phyloP scores from a whole-genome alignment of 2,113 vertebrate genomes.

The Poecile atricapillus region DNA sequence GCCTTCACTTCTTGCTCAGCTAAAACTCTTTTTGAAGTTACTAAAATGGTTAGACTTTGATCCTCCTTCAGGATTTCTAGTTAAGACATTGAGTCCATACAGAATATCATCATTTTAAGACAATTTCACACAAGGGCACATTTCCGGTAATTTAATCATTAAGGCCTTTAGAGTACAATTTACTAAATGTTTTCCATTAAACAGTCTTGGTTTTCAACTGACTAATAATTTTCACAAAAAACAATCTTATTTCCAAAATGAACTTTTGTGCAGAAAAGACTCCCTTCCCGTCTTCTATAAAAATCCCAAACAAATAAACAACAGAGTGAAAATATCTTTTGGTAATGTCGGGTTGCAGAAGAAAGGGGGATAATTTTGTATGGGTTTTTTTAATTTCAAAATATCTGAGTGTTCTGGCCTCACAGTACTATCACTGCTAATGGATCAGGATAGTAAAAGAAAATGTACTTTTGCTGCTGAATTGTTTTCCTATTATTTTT shows the following conservation, averaged over 20 bases:
- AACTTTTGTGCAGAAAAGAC: not conserved
- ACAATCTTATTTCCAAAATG: not conserved
- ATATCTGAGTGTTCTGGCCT: not conserved
- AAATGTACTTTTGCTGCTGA: not conserved
- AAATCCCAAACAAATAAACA: not conserved
- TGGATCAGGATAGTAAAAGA: not conserved
- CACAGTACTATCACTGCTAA: not conserved
- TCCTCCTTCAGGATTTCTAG: not conserved
- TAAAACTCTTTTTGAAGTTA: constrained; percentile 34
- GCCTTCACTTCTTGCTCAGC: not conserved
- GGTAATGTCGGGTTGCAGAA: not conserved
- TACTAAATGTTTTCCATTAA: not conserved
- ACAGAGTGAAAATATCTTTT: not conserved
- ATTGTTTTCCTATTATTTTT: not conserved
- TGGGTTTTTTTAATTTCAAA: not conserved
- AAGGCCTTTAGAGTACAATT: not conserved
- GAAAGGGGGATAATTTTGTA: not conserved
- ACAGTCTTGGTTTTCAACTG: not conserved
- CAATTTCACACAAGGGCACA: not conserved
- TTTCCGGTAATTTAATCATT: not conserved
- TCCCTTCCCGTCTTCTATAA: not conserved
- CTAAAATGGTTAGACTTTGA: constrained; percentile 24
- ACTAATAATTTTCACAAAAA: not conserved
- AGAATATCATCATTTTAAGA: not conserved
- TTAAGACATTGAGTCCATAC: not conserved